phyloP scores from a whole-genome alignment of 1,140 invertebrate species.

The Ptiloglossa arizonensis region DNA sequence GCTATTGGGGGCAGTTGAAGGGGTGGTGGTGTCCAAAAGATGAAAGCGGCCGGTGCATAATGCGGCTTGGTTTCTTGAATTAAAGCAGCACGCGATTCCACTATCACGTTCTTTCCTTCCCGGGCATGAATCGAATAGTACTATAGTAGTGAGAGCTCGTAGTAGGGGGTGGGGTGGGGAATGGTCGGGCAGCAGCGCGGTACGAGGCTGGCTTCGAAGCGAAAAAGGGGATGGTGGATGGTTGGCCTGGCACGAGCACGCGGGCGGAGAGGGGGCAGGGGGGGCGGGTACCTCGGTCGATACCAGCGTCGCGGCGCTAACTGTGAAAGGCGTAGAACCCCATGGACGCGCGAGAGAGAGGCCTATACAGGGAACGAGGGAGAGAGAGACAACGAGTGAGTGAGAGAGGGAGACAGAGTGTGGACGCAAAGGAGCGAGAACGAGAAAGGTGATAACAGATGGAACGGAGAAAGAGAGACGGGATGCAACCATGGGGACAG shows the following conservation, averaged over 20 bases:
- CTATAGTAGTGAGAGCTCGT: conserved; percentile 55
- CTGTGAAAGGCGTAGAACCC: conserved; percentile 69
- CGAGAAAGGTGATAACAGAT: conserved; percentile 27
- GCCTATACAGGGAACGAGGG: too few relatives aligned
- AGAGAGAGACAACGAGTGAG: too few relatives aligned
- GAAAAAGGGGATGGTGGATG: conserved; percentile 31
- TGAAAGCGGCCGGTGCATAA: not conserved
- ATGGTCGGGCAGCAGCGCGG: conserved; percentile 6
- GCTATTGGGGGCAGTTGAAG: too few relatives aligned
- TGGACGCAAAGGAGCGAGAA: too few relatives aligned
- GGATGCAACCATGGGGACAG: conserved; percentile 13
- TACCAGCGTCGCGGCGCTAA: conserved; percentile 70
- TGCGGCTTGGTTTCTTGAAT: conserved; percentile 49
- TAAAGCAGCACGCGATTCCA: conserved; percentile 62
- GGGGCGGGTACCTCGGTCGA: conserved; percentile 66
- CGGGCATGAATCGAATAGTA: conserved; percentile 65
- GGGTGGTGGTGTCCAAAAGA: not conserved
- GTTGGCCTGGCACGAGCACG: conserved; percentile 28
- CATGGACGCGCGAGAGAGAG: conserved; percentile 26
- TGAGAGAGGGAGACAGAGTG: too few relatives aligned
- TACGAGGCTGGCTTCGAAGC: conserved; percentile 24
- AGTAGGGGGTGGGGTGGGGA: conserved; percentile 41
- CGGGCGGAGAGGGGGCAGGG: not conserved
- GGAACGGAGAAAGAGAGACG: conserved; percentile 7
- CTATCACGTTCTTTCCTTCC: conserved; percentile 55